A percentile compares a stretch with the other conserved stretches of the same genome.
Conservation (phyloP, 2,797 vertebrate species). For the Falco berigora region DNA sequence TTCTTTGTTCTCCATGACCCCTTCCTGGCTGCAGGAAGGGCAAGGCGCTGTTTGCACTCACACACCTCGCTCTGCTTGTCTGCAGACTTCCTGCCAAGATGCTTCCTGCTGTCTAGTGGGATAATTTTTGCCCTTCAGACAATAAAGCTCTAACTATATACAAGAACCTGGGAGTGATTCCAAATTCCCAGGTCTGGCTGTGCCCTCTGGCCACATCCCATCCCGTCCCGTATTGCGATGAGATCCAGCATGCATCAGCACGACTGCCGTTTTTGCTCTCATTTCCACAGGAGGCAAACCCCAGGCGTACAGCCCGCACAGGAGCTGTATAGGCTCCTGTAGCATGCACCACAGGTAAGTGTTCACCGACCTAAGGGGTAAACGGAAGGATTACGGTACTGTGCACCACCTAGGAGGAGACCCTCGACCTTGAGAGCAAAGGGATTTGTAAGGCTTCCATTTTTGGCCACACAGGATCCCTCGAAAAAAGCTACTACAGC, state of each 20-base stretch:
- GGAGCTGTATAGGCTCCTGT: neutral
- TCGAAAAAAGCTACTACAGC: neutral
- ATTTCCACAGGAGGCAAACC: neutral
- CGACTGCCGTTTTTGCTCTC: neutral
- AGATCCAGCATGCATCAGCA: neutral
- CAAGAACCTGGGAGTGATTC: conserved; percentile 4
- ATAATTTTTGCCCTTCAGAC: conserved; percentile 34
- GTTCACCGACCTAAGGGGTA: neutral
- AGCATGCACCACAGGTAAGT: neutral
- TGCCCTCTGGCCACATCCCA: neutral
- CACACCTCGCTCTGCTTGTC: neutral
- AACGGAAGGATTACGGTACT: neutral
- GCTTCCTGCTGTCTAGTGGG: conserved; percentile 22
- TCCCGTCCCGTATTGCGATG: neutral
- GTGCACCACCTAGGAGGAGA: neutral
- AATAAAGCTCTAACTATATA: neutral
- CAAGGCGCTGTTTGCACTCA: neutral
- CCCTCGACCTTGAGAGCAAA: neutral
- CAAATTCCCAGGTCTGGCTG: conserved; percentile 18
- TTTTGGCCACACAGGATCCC: neutral
- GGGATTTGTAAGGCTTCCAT: neutral
- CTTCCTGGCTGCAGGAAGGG: conserved; percentile 5
- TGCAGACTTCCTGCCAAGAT: conserved; percentile 29
- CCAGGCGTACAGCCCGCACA: too few relatives aligned
- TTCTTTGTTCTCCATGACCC: neutral